These are phyloP conservation scores for Tridacna gigas DNA, from an alignment of 2,888 invertebrate species.

Conservation along the genomic window DNA sequence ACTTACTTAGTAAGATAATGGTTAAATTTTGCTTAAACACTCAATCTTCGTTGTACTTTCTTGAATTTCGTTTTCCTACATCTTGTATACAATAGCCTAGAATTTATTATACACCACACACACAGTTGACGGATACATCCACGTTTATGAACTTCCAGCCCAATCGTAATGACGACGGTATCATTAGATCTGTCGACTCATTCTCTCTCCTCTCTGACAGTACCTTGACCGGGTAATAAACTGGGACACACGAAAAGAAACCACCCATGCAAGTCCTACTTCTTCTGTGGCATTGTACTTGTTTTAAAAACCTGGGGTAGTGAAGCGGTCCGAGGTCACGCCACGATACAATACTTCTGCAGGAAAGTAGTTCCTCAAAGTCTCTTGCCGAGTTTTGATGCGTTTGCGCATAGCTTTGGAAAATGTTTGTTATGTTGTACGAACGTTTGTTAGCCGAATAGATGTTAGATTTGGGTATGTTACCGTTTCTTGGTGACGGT, in stretches of 20 bases:
- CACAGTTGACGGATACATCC: background rate
- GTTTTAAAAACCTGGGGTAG: slow-evolving; percentile 14
- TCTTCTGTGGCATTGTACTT: background rate
- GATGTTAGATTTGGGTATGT: no score
- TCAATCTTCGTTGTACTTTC: no score
- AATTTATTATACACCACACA: slow-evolving; percentile 2
- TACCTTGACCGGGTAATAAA: background rate
- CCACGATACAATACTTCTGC: slow-evolving; percentile 4
- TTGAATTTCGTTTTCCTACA: no score
- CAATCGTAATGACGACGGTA: background rate
- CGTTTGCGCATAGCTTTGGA: no score
- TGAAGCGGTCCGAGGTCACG: slow-evolving; percentile 21
- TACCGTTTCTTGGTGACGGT: no score
- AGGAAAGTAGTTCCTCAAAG: slow-evolving; percentile 2
- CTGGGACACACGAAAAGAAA: slow-evolving; percentile 3
- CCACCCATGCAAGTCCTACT: slow-evolving; percentile 2
- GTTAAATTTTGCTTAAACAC: no score
- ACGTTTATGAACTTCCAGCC: slow-evolving; percentile 8
- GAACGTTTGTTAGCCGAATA: no score
- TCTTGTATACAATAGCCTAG: no score
- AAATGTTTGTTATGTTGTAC: no score
- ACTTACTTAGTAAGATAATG: no score
- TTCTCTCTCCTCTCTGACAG: background rate
- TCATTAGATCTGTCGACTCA: background rate
- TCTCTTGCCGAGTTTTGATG: no score